Evolutionary conservation across 2,888 invertebrate genomes (phyloP).

Genomic region (Sisyra terminalis): DNA sequence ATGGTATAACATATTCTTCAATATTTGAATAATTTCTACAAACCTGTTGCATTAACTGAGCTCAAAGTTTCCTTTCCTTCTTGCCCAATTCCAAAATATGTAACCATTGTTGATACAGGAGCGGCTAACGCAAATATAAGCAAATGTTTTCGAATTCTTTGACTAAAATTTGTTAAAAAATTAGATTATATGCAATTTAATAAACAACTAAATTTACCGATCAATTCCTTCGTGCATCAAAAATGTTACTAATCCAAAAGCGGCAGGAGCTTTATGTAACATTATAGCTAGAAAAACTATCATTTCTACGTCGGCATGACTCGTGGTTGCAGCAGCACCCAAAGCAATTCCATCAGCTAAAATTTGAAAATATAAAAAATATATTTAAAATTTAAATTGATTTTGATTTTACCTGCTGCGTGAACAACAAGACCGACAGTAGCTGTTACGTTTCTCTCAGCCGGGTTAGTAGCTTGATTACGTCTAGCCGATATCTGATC

Average conservation of each 20-base stretch:
- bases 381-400: neutral
- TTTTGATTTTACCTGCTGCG: slow-evolving; percentile 58
- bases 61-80: slow-evolving; percentile 82
- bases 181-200: neutral
- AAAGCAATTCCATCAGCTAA: slow-evolving; percentile 90
- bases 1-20: too few relatives aligned
- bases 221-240: slow-evolving; percentile 90
- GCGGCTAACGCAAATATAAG: slow-evolving; percentile 86
- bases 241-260: slow-evolving; percentile 97
- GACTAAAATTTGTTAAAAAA: slow-evolving; percentile 30
- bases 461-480: slow-evolving; percentile 39
- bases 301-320: slow-evolving; percentile 90
- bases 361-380: slow-evolving; percentile 13
- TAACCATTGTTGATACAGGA: slow-evolving; percentile 74
- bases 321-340: slow-evolving; percentile 95
- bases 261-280: slow-evolving; percentile 98
- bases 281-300: slow-evolving; percentile 98
- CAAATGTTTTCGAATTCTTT: slow-evolving; percentile 75
- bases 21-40: too few relatives aligned
- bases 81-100: slow-evolving; percentile 87
- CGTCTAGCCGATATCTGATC: slow-evolving; percentile 57
- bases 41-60: slow-evolving; percentile 80
- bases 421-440: slow-evolving; percentile 96
- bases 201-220: slow-evolving; percentile 27
- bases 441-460: slow-evolving; percentile 72